Percentiles rank a stretch among this genome's conserved stretches.
Evolutionary conservation across 2,888 invertebrate genomes (phyloP).

Genomic region (Gymnosoma rotundatum): DNA sequence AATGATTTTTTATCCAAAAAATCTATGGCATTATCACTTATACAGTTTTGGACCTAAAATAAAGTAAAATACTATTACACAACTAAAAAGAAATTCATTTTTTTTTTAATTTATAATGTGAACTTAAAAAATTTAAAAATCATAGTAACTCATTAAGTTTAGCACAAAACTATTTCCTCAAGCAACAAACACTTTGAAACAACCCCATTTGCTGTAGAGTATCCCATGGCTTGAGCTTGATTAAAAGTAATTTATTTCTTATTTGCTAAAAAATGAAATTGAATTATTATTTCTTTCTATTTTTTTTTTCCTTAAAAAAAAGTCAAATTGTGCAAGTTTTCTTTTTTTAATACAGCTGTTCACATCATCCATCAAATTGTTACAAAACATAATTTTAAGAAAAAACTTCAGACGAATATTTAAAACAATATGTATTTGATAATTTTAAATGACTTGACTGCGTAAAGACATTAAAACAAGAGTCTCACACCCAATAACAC

Average conservation of each 20-base stretch:
- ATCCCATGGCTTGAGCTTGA: constrained; percentile 2
- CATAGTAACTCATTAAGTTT: no score
- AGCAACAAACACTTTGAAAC: neutral
- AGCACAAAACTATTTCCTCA: no score
- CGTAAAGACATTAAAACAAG: constrained; percentile 45
- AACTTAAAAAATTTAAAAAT: no score
- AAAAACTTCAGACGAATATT: neutral
- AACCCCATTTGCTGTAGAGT: constrained; percentile 24
- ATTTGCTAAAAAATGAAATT: constrained; percentile 45
- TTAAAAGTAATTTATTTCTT: constrained; percentile 30
- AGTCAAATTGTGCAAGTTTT: constrained; percentile 45
- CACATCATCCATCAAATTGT: constrained; percentile 41
- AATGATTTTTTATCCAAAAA: no score
- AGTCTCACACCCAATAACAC: neutral
- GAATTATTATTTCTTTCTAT: constrained; percentile 46
- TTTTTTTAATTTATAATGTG: no score
- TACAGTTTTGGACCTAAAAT: no score
- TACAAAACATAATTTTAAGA: neutral
- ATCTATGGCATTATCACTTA: no score
- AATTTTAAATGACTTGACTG: constrained; percentile 46
- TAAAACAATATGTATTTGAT: constrained; percentile 27
- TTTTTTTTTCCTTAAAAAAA: neutral
- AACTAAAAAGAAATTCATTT: no score
- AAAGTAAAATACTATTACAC: no score
- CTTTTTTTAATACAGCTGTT: constrained; percentile 27